phyloP scores from a whole-genome alignment of 2,888 invertebrate genomes.

The Tridacna gigas region DNA sequence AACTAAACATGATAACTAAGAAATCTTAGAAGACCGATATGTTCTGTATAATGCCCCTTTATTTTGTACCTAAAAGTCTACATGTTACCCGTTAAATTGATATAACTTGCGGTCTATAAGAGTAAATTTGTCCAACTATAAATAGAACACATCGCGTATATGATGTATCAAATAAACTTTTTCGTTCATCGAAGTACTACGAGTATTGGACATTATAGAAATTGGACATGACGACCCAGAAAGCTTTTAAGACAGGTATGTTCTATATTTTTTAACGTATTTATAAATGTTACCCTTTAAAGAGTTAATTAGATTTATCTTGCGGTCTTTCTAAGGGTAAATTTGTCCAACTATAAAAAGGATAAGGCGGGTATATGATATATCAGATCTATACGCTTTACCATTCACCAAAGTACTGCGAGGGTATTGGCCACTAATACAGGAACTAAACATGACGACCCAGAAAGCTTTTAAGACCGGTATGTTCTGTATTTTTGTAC shows the following conservation, averaged over 20 bases:
- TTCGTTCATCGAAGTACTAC: neutral
- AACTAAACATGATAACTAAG: too few species aligned
- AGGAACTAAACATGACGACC: neutral
- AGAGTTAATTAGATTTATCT: neutral
- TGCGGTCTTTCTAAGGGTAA: neutral
- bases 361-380: neutral
- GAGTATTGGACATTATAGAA: neutral
- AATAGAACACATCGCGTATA: neutral
- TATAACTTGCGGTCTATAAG: neutral
- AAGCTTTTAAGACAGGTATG: conserved; percentile 1
- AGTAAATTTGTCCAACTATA: neutral
- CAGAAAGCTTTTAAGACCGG: too few species aligned
- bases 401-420: neutral
- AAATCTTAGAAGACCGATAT: neutral
- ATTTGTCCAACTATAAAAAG: neutral
- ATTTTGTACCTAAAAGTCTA: neutral
- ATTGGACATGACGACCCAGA: neutral
- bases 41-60: too few species aligned
- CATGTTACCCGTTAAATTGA: neutral
- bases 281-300: neutral
- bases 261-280: neutral
- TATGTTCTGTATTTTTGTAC: too few species aligned
- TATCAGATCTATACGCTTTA: neutral
- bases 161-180: neutral
- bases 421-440: neutral